Base-by-base conservation (phyloP, 2,797 vertebrate genomes). In the Channallabes apus region DNA sequence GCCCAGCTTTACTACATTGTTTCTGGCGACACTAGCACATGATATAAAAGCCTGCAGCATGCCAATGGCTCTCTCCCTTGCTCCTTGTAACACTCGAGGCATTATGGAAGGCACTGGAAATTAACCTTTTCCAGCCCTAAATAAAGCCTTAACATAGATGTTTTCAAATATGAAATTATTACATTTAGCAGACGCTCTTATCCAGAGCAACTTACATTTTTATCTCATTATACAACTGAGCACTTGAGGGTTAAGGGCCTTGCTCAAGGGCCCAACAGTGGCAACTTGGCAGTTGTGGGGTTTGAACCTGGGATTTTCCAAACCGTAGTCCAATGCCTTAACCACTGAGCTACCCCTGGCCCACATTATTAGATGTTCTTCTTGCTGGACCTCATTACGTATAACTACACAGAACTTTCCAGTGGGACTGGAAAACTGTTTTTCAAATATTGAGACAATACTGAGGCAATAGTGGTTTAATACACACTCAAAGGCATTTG, bases 21-120 rank as follows among this genome's bases (percentile, higher is more conserved):
- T 80, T 80, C 61, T 80, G 62, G 62, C 79, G 62, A 80, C 11
- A 18, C 79, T 29, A 80, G 79, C 79, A 80, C 62, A 67, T 80
- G 62, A 80, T 62, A 80, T 80, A 80, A 67, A 41, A 80, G 79
- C 79, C 79, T 80, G 79, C 41, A 32, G 79, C 79, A 67, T 80
- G 79, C 79, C 79, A 80, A 7, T 67, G 79, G 79, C 79, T 80
- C 62, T 51, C 79, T 80, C 41, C 32, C 62, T 67, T 54, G 79
- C 79, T 67, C 41, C 62, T 67, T 67, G 79, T 80, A 62, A 80
- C 79, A 67, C 79, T 67, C 6, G 41, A 80, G 79, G 62, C 79
- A 80, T 67, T 67, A 80, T 62, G 62, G 79, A 80, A 80, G 41
- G 41, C 62, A 54, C 41, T 67, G 59, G 18, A 80, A 80, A 80